Evolutionary conservation across 2,888 invertebrate species (phyloP).

Genomic region (Melitaea athalia): DNA sequence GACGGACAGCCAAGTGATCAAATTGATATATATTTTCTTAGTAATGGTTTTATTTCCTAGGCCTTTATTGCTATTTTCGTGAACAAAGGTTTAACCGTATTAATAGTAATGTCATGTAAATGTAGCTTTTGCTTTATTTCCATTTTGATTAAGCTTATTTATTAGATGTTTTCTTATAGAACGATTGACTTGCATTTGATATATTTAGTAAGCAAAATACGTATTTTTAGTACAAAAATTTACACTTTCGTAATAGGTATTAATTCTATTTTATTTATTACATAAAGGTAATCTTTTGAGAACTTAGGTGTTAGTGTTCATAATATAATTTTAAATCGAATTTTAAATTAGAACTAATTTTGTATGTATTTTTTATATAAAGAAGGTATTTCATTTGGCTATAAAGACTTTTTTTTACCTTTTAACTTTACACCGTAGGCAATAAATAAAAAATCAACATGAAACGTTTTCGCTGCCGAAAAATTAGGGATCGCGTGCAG

Average conservation of each 20-base stretch:
- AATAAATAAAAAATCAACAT: slow-evolving; percentile 24
- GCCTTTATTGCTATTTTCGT: slow-evolving; percentile 3
- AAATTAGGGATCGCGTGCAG: slow-evolving; percentile 30
- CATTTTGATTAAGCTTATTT: too few relatives aligned
- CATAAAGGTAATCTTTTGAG: too few relatives aligned
- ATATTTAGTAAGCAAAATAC: too few relatives aligned
- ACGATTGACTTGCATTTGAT: too few relatives aligned
- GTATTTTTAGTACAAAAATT: too few relatives aligned
- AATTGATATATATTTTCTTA: slow-evolving; percentile 13
- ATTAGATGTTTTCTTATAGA: too few relatives aligned
- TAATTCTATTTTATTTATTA: too few relatives aligned
- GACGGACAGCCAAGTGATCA: slow-evolving; percentile 9
- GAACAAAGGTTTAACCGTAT: background rate
- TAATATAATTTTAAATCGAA: too few relatives aligned
- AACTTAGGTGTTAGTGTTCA: too few relatives aligned
- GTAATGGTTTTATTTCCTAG: slow-evolving; percentile 8
- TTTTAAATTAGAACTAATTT: background rate
- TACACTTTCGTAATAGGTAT: too few relatives aligned
- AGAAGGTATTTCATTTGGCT: background rate
- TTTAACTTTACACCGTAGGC: slow-evolving; percentile 19
- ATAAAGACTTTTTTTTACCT: slow-evolving; percentile 13
- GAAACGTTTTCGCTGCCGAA: slow-evolving; percentile 20
- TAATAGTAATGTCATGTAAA: background rate
- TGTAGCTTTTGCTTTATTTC: too few relatives aligned
- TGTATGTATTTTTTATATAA: background rate